Evolutionary conservation across 2,113 vertebrate genomes (phyloP), one percentile per base, ranked within the genome.

Genomic region (Genyomyrus donnyi): DNA sequence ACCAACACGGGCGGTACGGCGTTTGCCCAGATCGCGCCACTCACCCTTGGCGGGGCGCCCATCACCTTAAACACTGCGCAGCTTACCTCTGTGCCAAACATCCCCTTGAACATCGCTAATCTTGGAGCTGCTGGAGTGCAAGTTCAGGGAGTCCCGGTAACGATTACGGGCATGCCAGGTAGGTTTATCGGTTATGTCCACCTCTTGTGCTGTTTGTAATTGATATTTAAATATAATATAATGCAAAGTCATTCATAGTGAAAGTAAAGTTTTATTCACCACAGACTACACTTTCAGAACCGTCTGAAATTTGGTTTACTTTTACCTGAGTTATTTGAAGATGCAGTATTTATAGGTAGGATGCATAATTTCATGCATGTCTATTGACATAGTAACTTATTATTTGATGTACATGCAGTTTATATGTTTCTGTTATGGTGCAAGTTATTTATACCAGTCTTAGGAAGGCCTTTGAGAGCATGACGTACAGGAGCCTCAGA

Each of bases 131-230:
- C 97, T 52, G 98, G 98, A 84, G 97, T 99, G 90, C 98, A 99
- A 95, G 96, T 99, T 91, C 98, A 99, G 95, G 98, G 98, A 90
- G 96, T 99, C 91, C 98, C 98, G 46, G 97, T 99, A 94, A 98
- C 98, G 91, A 99, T 99, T 92, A 98, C 98, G 80, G 97, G 97
- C 90, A 96, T 99, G 93, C 97, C 98, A 89, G 98, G 98, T 99
- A 96, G 97, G 97, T 96, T 92, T 70, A 70, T 93, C 97, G 62
- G 1, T 27, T 50, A 49, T 49, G 3, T n/a, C 62, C 35, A 1
- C 27, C 48, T n/a, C 1, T 4, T 42, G 27, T 53, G 11, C n/a
- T 53, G 7, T 39, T 58, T 85, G 45, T 49, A 48, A 80, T 42
- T 35, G 35, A 42, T 80, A 42, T 80, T 35, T 39, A 19, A 80